phyloP scores from a whole-genome alignment of 2,113 vertebrate genomes.

The Eclectus roratus region DNA sequence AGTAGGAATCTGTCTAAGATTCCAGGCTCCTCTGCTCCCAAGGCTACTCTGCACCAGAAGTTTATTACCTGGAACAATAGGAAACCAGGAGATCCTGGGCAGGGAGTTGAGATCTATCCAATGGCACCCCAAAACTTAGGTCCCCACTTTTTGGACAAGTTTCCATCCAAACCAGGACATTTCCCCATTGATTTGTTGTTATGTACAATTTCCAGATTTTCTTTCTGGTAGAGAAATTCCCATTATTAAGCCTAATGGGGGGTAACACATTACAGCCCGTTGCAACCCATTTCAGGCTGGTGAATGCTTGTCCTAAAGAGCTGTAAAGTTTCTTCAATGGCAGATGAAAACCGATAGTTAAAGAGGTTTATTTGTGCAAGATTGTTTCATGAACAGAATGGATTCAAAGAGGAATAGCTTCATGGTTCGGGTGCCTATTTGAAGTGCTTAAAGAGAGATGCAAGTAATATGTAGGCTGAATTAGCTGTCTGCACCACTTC shows the following conservation, averaged over 20 bases:
- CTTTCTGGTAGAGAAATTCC: background rate
- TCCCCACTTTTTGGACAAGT: background rate
- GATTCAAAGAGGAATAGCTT: background rate
- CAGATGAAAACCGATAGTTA: background rate
- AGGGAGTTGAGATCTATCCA: background rate
- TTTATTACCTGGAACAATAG: background rate
- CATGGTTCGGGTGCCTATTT: background rate
- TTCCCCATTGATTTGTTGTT: background rate
- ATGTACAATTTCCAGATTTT: background rate
- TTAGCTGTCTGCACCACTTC: background rate
- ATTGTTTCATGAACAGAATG: background rate
- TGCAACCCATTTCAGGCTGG: background rate
- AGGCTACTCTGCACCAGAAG: background rate
- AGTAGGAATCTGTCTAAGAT: background rate
- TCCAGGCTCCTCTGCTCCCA: background rate
- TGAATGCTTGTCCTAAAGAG: background rate
- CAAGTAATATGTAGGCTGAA: background rate
- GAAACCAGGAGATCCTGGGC: background rate
- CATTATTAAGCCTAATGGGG: background rate
- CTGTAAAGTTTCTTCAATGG: background rate
- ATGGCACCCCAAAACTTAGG: background rate
- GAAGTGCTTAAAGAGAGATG: background rate
- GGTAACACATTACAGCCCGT: background rate
- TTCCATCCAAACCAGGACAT: background rate
- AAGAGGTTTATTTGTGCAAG: background rate